A percentile compares a stretch with the other conserved stretches of the same genome.
These are phyloP conservation scores for Dioctria rufipes DNA, from an alignment of 2,888 invertebrate genomes.

Conservation along the genomic window DNA sequence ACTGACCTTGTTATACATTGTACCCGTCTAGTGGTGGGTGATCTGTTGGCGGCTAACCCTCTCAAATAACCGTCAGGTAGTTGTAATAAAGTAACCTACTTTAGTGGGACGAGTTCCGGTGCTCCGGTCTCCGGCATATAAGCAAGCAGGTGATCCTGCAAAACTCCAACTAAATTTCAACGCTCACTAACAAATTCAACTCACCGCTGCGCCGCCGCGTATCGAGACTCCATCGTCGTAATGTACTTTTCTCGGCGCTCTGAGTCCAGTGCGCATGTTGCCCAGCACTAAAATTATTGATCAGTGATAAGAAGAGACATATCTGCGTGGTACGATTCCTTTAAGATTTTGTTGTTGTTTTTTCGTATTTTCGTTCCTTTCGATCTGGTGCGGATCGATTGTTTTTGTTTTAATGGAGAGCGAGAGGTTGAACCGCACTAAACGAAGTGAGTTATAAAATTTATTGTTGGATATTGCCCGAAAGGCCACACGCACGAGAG, in stretches of 20 bases:
- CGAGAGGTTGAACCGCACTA: constrained; percentile 13
- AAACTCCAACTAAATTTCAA: not conserved
- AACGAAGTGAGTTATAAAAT: constrained; percentile 46
- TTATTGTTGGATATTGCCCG: constrained; percentile 29
- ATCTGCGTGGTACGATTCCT: constrained; percentile 47
- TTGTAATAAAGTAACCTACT: constrained; percentile 45
- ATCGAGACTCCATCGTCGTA: no score
- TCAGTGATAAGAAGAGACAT: constrained; percentile 49
- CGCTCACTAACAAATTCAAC: not conserved
- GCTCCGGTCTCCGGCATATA: not conserved
- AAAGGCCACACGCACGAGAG: constrained; percentile 50
- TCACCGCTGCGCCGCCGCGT: not conserved
- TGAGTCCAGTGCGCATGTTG: constrained; percentile 5
- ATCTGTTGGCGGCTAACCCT: constrained; percentile 36
- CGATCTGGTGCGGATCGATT: constrained; percentile 19
- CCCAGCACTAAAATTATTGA: constrained; percentile 48
- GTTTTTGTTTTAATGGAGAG: constrained; percentile 24
- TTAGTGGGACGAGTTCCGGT: constrained; percentile 49
- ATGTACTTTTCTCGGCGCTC: constrained; percentile 12
- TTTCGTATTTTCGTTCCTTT: not conserved
- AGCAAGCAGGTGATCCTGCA: constrained; percentile 31
- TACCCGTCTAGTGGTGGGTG: constrained; percentile 33
- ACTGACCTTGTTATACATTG: constrained; percentile 35
- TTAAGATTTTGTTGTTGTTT: no score
- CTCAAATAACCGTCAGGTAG: constrained; percentile 34